A percentile compares a stretch with the other conserved stretches of the same genome.
Conservation (phyloP, 2,797 vertebrate species). For the Acrossocheilus fasciatus region DNA sequence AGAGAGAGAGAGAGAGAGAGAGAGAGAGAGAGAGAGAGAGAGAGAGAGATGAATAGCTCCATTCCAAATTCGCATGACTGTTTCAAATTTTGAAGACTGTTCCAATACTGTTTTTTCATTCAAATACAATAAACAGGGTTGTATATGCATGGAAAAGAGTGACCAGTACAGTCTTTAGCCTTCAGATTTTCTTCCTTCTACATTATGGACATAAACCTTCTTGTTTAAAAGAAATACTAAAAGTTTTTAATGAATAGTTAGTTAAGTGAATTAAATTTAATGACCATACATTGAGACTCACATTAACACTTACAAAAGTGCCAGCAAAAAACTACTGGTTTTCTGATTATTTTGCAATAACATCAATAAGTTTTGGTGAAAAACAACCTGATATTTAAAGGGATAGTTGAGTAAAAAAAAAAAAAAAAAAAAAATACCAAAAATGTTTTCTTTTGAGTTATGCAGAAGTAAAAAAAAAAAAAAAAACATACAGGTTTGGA, state of each 20-base stretch:
- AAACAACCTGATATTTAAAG: neutral
- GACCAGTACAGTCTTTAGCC: neutral
- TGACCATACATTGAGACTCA: neutral
- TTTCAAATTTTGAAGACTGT: neutral
- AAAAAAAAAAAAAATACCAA: neutral
- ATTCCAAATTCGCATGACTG: neutral
- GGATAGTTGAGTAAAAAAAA: neutral
- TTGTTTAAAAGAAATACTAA: neutral
- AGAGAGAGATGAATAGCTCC: neutral
- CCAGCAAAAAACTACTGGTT: neutral
- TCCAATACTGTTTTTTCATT: neutral
- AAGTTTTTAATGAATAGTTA: neutral
- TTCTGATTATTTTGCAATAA: neutral
- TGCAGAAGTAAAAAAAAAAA: neutral
- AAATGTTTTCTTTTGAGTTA: neutral
- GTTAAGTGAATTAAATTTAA: neutral
- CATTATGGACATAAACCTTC: neutral
- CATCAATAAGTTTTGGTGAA: neutral
- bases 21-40: slow-evolving; percentile 63
- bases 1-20: slow-evolving; percentile 58
- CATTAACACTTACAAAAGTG: neutral
- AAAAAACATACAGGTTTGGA: neutral
- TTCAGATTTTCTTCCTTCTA: neutral
- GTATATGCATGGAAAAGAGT: neutral
- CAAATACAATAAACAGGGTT: neutral